Conservation (phyloP, 2,888 invertebrate species). For the Tetrapedia diversipes region DNA sequence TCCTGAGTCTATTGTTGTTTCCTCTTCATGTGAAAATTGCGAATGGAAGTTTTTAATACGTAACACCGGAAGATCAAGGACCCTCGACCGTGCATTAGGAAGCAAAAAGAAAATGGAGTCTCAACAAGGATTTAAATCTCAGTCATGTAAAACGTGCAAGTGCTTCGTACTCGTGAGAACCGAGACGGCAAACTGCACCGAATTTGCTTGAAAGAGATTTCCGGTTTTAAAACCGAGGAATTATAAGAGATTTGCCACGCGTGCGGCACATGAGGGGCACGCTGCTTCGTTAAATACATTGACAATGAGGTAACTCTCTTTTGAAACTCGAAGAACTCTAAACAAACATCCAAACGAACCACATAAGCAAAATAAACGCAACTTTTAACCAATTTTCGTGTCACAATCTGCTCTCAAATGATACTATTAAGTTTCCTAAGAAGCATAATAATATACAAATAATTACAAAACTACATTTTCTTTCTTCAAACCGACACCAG, state of each 20-base stretch:
- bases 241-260: conserved; percentile 38
- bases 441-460: too few relatives aligned
- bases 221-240: conserved; percentile 35
- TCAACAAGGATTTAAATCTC: conserved; percentile 11
- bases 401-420: too few relatives aligned
- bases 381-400: too few relatives aligned
- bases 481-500: too few relatives aligned
- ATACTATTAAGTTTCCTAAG: too few relatives aligned
- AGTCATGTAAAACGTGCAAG: not conserved
- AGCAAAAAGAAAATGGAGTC: conserved; percentile 2
- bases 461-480: too few relatives aligned
- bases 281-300: conserved; percentile 13
- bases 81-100: too few relatives aligned
- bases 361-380: not conserved
- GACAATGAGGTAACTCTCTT: not conserved
- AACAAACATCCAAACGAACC: not conserved
- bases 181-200: conserved; percentile 21
- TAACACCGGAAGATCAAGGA: not conserved
- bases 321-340: not conserved
- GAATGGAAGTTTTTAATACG: not conserved
- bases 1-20: too few relatives aligned
- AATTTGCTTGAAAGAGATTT: conserved; percentile 33
- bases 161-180: not conserved
- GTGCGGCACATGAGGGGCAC: not conserved
- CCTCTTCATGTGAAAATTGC: not conserved